phyloP scores from a whole-genome alignment of 2,888 invertebrate genomes.

The Lasioglossum vierecki region DNA sequence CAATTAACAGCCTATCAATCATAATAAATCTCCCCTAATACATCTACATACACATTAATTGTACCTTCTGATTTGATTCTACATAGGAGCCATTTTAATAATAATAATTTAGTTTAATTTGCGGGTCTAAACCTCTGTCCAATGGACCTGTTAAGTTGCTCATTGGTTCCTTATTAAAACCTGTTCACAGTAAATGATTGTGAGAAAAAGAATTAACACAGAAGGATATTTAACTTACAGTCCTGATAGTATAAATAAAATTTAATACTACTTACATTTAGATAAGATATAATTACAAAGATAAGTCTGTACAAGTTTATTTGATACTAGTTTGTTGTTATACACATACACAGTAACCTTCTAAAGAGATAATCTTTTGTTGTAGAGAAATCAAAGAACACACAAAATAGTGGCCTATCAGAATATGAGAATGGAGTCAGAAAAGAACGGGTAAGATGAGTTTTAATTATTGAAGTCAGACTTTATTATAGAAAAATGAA shows the following conservation, averaged over 20 bases:
- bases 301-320: constrained; percentile 28
- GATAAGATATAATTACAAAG: constrained; percentile 36
- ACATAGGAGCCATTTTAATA: constrained; percentile 58
- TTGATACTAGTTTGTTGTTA: constrained; percentile 17
- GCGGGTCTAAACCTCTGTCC: constrained; percentile 59
- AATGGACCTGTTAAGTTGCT: constrained; percentile 71
- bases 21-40: constrained; percentile 37
- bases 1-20: constrained; percentile 52
- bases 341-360: constrained; percentile 5
- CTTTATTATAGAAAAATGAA: constrained; percentile 9
- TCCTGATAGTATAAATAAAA: constrained; percentile 35
- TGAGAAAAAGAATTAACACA: constrained; percentile 3
- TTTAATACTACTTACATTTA: constrained; percentile 10
- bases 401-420: constrained; percentile 64
- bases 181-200: constrained; percentile 18
- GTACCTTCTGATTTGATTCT: constrained; percentile 56
- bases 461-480: constrained; percentile 16
- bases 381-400: constrained; percentile 60
- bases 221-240: neutral
- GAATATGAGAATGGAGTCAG: constrained; percentile 48
- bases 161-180: constrained; percentile 55
- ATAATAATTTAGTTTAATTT: constrained; percentile 55
- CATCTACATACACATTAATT: constrained; percentile 32
- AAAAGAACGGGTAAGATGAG: constrained; percentile 62
- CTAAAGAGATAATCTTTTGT: constrained; percentile 13